Evolutionary conservation across 1,140 invertebrate genomes (phyloP), one percentile per base, ranked within the genome.

Genomic region (Heliconius hewitsoni): DNA sequence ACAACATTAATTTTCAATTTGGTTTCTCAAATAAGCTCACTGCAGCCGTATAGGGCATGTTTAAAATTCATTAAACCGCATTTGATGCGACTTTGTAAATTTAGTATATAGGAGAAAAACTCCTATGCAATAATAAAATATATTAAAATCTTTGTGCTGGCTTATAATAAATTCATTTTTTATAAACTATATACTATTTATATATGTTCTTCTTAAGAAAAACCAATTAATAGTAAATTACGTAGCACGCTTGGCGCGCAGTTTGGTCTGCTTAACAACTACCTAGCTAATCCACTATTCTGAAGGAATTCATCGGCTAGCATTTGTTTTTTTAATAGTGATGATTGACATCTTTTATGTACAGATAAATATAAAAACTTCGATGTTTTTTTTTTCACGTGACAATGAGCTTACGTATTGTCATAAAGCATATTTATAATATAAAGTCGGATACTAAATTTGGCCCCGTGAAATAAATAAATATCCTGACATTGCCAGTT

Each of bases 71-170:
- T 77, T 37, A 37, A 37, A 83, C 82, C 89, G 88, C 91, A 94
- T 94, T 88, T 88, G 34, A 93, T 94, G 92, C 87, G 86, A 82
- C 85, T 77, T 86, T 90, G 86, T 94, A 91, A 90, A 89, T 91
- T 92, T 93, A 89, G 86, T 91, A 89, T 91, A 92, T 91, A 87
- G 90, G 85, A 89, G 90, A 92, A 93, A 93, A 93, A 91, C 86
- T 91, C 88, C 92, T 93, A 93, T 90, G 85, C 89, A 87, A 92
- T 94, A 94, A 93, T 94, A 94, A 94, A 94, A 94, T 94, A 94
- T 93, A 94, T 93, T 93, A 81, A 93, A 93, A 93, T 94, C 91
- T 94, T 94, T 94, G 93, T 94, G 93, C 93, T 94, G 93, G 90
- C 91, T 93, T 94, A 94, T 90, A 90, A 92, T 93, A 93, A 93